These are phyloP conservation scores for Liopterus haemorrhoidalis DNA, from an alignment of 2,888 invertebrate genomes.

Conservation along the genomic window DNA sequence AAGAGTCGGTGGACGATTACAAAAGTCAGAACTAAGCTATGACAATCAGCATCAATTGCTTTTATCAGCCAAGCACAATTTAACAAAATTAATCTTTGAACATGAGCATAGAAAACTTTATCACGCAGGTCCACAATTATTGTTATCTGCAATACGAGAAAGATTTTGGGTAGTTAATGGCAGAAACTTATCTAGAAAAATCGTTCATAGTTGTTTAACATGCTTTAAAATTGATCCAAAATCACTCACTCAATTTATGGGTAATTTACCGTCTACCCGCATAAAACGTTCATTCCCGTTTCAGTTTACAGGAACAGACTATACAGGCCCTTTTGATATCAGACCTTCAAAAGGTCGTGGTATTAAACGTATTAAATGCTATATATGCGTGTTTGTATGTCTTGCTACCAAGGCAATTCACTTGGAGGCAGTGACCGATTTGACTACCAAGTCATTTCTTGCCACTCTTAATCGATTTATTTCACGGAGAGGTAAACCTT, in stretches of 20 bases:
- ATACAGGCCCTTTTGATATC: conserved; percentile 31
- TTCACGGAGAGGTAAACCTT: conserved; percentile 26
- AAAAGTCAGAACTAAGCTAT: conserved; percentile 7
- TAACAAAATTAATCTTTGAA: conserved; percentile 10
- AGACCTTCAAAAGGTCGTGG: conserved; percentile 21
- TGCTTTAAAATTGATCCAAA: conserved; percentile 27
- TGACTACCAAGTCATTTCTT: conserved; percentile 29
- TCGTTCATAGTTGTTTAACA: conserved; percentile 25
- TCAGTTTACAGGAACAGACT: conserved; percentile 30
- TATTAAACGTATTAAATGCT: conserved; percentile 14
- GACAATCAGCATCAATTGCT: conserved; percentile 26
- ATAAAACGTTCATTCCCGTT: conserved; percentile 30
- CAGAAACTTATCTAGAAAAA: conserved; percentile 3
- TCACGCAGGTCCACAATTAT: conserved; percentile 21
- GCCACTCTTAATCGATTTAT: conserved; percentile 30
- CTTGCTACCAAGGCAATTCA: conserved; percentile 33
- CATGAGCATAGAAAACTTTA: conserved; percentile 14
- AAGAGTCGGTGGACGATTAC: conserved; percentile 23
- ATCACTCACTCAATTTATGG: conserved; percentile 30
- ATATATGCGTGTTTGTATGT: conserved; percentile 31
- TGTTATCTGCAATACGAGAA: conserved; percentile 18
- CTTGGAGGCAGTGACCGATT: conserved; percentile 31
- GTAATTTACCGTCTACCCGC: conserved; percentile 30
- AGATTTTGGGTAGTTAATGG: conserved; percentile 18
- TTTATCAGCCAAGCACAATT: conserved; percentile 15